Evolutionary conservation across 1,140 invertebrate genomes (phyloP).

Genomic region (Chlorops oryzae): DNA sequence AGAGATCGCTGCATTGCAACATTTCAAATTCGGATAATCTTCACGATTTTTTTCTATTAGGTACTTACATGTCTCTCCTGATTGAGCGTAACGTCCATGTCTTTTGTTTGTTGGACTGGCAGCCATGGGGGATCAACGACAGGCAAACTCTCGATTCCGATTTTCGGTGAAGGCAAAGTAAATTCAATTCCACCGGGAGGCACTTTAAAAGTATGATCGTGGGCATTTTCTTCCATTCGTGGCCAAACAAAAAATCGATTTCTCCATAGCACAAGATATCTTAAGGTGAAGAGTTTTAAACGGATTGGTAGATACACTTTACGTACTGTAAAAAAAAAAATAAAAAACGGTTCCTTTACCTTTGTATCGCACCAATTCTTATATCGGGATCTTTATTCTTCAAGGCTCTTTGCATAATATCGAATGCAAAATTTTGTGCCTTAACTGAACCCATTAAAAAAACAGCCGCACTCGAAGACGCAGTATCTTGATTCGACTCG

Average conservation of each 20-base stretch:
- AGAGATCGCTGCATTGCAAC: slow-evolving; percentile 69
- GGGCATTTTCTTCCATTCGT: slow-evolving; percentile 95
- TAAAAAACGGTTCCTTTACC: slow-evolving; percentile 16
- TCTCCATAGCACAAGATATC: slow-evolving; percentile 94
- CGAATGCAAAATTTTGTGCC: slow-evolving; percentile 76
- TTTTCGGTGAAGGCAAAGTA: slow-evolving; percentile 95
- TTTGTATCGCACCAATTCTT: slow-evolving; percentile 56
- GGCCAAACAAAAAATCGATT: slow-evolving; percentile 98
- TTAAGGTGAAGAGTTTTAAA: slow-evolving; percentile 16
- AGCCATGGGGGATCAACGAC: slow-evolving; percentile 99
- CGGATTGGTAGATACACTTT: neutral
- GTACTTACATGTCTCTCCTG: slow-evolving; percentile 90
- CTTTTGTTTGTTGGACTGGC: slow-evolving; percentile 94
- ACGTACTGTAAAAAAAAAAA: neutral
- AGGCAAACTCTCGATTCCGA: slow-evolving; percentile 87
- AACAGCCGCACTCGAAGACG: slow-evolving; percentile 75
- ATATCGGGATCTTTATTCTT: slow-evolving; percentile 75
- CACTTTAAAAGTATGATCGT: slow-evolving; percentile 84
- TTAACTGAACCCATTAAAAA: slow-evolving; percentile 90
- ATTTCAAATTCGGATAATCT: neutral
- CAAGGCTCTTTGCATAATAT: slow-evolving; percentile 81
- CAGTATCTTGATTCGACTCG: slow-evolving; percentile 70
- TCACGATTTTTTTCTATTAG: neutral
- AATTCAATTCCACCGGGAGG: slow-evolving; percentile 98
- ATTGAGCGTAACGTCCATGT: slow-evolving; percentile 98